Evolutionary conservation across 2,113 vertebrate genomes (phyloP), one percentile per base, ranked within the genome.

Genomic region (Zosterops japonicus): DNA sequence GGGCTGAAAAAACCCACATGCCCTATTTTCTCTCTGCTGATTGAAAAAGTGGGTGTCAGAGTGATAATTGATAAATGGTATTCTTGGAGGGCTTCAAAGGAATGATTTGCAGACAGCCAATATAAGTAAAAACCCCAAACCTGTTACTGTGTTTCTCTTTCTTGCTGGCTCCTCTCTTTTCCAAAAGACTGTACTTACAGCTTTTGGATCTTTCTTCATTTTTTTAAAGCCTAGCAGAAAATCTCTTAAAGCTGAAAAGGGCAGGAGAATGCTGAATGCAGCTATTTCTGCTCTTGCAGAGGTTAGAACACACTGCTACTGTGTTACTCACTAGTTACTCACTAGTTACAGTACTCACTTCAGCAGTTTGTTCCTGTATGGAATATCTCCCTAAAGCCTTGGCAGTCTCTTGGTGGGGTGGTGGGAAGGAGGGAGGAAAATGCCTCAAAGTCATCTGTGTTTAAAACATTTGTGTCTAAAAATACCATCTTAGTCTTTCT

Each of bases 371-470:
- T 65, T 49, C 16, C 16, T 53, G 1, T 24, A 17, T 25, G 19
- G 41, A 56, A 2, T 74, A 46, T 44, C 7, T 46, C 31, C 47
- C 28, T 76, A 29, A 76, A 68, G 42, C 56, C 67, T 56, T 84
- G 31, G 23, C 13, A 39, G 5, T 14, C 15, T 55, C 24, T 64
- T 50, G 44, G 11, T 71, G 63, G 29, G 23, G 29, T 49, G 6
- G 2, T 33, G 53, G 36, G 11, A 13, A 67, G 27, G 44, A 70
- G 33, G 15, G 39, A 64, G 39, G 21, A 70, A 24, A 47, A 28
- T 50, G n/a, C 42, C 0, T 1, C 6, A 5, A 64, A 59, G 33
- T 8, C 16, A 25, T n/a, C 41, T 39, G 0, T 39, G 21, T 69
- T 93, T 52, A 25, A 33, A 59, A 52, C 33, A 36, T 50, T 17